phyloP scores from a whole-genome alignment of 2,888 invertebrate species.

The Epirrita christyi region DNA sequence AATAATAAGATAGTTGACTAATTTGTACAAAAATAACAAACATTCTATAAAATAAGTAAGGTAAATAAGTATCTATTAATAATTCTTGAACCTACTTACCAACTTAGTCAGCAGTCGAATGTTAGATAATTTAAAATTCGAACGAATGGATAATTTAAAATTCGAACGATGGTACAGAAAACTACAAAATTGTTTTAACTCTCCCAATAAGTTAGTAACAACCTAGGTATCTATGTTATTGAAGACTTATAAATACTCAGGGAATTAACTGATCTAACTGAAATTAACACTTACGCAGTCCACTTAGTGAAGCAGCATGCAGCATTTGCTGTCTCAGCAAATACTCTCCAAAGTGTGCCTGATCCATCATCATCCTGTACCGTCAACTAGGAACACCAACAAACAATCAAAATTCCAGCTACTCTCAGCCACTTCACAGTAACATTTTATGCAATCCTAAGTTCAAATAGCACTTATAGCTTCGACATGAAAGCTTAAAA shows the following conservation, averaged over 20 bases:
- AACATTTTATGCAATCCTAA: slow-evolving; percentile 55
- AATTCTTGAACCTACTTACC: too few relatives aligned
- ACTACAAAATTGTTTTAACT: too few relatives aligned
- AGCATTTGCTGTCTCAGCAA: slow-evolving; percentile 81
- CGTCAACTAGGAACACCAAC: slow-evolving; percentile 43
- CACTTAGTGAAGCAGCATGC: slow-evolving; percentile 76
- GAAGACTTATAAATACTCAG: background rate
- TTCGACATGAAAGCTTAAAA: slow-evolving; percentile 39
- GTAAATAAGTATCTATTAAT: too few relatives aligned
- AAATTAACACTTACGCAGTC: slow-evolving; percentile 67
- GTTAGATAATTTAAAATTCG: too few relatives aligned
- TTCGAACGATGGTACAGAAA: too few relatives aligned
- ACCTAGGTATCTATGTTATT: background rate
- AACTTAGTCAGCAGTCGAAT: too few relatives aligned
- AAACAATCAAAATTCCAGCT: slow-evolving; percentile 50
- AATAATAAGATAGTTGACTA: too few relatives aligned
- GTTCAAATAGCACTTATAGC: slow-evolving; percentile 42
- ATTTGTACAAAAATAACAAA: too few relatives aligned
- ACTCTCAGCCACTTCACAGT: slow-evolving; percentile 67
- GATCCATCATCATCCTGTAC: slow-evolving; percentile 79
- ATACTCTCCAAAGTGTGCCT: slow-evolving; percentile 79
- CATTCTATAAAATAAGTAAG: too few relatives aligned
- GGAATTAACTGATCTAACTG: background rate
- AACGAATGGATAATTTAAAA: too few relatives aligned
- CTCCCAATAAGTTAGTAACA: too few relatives aligned